Evolutionary conservation across 2,888 invertebrate genomes (phyloP).

Genomic region (Lasioglossum calceatum): DNA sequence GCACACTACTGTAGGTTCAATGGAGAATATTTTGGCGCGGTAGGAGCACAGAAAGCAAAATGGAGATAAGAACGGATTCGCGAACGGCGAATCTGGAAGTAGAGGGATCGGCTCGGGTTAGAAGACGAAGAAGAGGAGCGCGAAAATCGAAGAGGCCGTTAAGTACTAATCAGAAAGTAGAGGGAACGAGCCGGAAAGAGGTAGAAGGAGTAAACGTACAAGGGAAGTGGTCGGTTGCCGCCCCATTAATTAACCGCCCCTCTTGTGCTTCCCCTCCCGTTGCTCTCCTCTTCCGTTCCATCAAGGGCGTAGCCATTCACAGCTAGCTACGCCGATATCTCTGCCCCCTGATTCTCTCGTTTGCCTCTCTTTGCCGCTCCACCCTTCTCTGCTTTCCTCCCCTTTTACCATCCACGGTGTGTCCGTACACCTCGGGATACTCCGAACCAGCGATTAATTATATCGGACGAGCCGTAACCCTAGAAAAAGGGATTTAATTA

Average conservation of each 20-base stretch:
- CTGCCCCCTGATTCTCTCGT: slow-evolving; percentile 54
- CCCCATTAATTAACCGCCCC: slow-evolving; percentile 80
- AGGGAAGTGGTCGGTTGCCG: slow-evolving; percentile 78
- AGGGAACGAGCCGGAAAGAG: slow-evolving; percentile 34
- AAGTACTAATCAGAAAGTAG: slow-evolving; percentile 48
- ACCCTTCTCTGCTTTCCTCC: slow-evolving; percentile 33
- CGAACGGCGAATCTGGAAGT: background rate
- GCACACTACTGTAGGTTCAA: too few relatives aligned
- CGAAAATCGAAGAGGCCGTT: slow-evolving; percentile 20
- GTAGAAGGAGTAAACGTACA: slow-evolving; percentile 64
- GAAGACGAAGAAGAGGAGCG: slow-evolving; percentile 28
- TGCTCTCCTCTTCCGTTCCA: slow-evolving; percentile 71
- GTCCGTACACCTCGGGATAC: slow-evolving; percentile 31
- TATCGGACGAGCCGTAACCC: slow-evolving; percentile 42
- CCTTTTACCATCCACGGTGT: slow-evolving; percentile 19
- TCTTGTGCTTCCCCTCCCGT: slow-evolving; percentile 69
- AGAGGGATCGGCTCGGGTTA: background rate
- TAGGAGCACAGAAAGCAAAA: background rate
- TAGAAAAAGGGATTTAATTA: slow-evolving; percentile 60
- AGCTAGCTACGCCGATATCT: slow-evolving; percentile 67
- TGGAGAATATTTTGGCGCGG: background rate
- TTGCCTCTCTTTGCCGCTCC: slow-evolving; percentile 2
- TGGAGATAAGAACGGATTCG: background rate
- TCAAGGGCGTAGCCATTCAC: slow-evolving; percentile 78
- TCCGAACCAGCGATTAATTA: slow-evolving; percentile 65